A percentile compares a stretch with the other conserved stretches of the same genome.
phyloP scores from a whole-genome alignment of 37 sponge, comb jelly and placozoan species.

The Halichondria panicea region DNA sequence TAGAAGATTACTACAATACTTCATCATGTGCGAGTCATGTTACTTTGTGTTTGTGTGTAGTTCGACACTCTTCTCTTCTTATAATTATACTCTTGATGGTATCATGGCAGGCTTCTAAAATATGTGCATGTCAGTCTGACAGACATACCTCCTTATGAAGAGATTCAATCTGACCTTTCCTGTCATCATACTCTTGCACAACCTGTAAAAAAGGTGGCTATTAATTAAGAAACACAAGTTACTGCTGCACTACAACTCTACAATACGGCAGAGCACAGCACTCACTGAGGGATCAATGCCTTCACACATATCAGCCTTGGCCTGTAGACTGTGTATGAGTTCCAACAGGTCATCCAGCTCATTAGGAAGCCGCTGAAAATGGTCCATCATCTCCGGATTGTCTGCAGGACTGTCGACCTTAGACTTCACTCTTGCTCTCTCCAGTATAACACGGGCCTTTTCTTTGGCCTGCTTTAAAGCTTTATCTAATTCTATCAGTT shows the following conservation, averaged over 20 bases:
- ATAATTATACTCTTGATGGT: too few relatives aligned
- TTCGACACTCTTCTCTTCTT: too few relatives aligned
- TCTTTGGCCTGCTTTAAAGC: constrained; percentile 3
- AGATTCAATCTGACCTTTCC: constrained; percentile 17
- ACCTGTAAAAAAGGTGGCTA: constrained; percentile 8
- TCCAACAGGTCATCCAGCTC: constrained; percentile 52
- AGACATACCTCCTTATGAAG: constrained; percentile 29
- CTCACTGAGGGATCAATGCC: constrained; percentile 52
- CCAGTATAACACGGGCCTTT: constrained; percentile 5
- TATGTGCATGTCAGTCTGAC: too few relatives aligned
- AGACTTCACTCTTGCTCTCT: constrained; percentile 18
- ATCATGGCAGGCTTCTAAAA: too few relatives aligned
- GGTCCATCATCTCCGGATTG: constrained; percentile 4
- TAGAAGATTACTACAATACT: too few relatives aligned
- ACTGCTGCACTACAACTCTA: not conserved
- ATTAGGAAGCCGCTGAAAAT: constrained; percentile 28
- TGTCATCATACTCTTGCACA: constrained; percentile 32
- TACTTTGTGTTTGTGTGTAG: too few relatives aligned
- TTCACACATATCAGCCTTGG: constrained; percentile 69
- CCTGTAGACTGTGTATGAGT: constrained; percentile 59
- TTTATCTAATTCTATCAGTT: not conserved
- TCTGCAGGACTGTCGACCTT: constrained; percentile 18
- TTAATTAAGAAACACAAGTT: not conserved
- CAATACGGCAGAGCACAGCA: constrained; percentile 5
- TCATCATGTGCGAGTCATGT: too few relatives aligned